Evolutionary conservation across 2,888 invertebrate genomes (phyloP).

Genomic region (Neocrepidodera transversa): DNA sequence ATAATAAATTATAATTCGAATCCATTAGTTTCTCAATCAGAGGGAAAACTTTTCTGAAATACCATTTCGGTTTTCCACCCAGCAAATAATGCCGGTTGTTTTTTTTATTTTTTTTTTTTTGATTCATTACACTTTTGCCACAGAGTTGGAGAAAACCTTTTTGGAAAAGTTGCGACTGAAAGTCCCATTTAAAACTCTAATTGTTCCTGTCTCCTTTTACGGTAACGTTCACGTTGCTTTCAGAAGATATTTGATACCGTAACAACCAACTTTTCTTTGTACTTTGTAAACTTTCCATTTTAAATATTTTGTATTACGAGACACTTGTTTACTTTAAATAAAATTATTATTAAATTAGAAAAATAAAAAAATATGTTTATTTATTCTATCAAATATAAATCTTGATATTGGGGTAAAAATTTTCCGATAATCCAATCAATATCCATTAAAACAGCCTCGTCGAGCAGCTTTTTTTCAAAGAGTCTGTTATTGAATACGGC

Average conservation of each 20-base stretch:
- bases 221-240: constrained; percentile 11
- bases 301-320: too few relatives aligned
- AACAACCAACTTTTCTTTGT: not conserved
- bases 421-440: too few relatives aligned
- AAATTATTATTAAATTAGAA: too few relatives aligned
- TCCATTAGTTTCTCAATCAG: constrained; percentile 26
- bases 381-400: too few relatives aligned
- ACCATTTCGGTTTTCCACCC: constrained; percentile 18
- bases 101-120: too few relatives aligned
- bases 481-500: constrained; percentile 23
- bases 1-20: constrained; percentile 26
- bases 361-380: too few relatives aligned
- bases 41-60: constrained; percentile 16
- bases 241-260: constrained; percentile 3
- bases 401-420: too few relatives aligned
- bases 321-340: too few relatives aligned
- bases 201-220: constrained; percentile 20
- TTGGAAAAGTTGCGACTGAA: constrained; percentile 12
- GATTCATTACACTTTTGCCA: constrained; percentile 26
- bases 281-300: too few relatives aligned
- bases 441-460: too few relatives aligned
- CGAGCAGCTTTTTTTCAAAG: constrained; percentile 10
- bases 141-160: constrained; percentile 14
- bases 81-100: constrained; percentile 19
- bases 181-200: constrained; percentile 23